Percentiles rank a stretch among this genome's conserved stretches.
Evolutionary conservation across 2,797 vertebrate genomes (phyloP).

Genomic region (Microcaecilia unicolor): DNA sequence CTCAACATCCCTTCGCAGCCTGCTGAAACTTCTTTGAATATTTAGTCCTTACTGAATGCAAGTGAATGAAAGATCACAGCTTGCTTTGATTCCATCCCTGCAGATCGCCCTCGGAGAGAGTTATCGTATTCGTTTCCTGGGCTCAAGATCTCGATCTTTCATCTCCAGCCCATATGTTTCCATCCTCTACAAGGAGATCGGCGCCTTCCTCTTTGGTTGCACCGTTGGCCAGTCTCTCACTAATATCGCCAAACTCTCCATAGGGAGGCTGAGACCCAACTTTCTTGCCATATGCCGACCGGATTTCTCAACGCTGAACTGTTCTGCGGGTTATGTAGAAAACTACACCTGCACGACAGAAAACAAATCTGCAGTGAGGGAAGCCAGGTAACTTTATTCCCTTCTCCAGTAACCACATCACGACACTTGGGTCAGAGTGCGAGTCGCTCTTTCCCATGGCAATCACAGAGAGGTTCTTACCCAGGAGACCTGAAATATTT

Average conservation of each 20-base stretch:
- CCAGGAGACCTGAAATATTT: no score
- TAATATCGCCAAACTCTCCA: constrained; percentile 65
- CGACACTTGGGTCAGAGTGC: no score
- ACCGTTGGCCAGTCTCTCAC: constrained; percentile 62
- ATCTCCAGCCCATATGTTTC: constrained; percentile 50
- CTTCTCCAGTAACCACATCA: constrained; percentile 62
- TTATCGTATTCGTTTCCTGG: constrained; percentile 44
- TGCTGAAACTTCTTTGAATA: no score
- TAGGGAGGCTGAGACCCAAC: constrained; percentile 61
- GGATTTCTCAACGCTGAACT: constrained; percentile 48
- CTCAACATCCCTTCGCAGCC: no score
- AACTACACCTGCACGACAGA: constrained; percentile 31
- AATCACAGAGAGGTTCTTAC: no score
- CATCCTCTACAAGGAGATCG: constrained; percentile 63
- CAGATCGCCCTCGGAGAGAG: constrained; percentile 65
- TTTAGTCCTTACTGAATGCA: no score
- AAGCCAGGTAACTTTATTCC: constrained; percentile 46
- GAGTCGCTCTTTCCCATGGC: no score
- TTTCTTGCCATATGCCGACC: constrained; percentile 64
- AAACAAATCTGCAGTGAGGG: constrained; percentile 33
- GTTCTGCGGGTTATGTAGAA: constrained; percentile 36
- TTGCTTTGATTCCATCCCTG: neutral
- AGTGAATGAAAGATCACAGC: no score
- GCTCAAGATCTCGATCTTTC: constrained; percentile 42
- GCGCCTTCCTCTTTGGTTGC: constrained; percentile 65